Evolutionary conservation across 1,140 invertebrate genomes (phyloP).

Genomic region (Tribolium madens): DNA sequence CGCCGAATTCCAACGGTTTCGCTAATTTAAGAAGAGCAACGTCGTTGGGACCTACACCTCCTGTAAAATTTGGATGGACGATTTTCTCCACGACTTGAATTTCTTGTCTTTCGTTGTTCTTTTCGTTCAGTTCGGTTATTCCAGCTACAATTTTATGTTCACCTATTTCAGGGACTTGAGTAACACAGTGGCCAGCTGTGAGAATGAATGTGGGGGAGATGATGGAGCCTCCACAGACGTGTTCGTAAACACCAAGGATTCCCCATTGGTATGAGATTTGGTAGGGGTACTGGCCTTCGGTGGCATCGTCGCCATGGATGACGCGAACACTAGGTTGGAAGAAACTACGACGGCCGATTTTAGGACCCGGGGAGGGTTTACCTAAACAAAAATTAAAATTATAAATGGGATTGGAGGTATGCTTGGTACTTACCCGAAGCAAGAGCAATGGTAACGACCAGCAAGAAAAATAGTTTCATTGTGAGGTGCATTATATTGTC

Average conservation of each 20-base stretch:
- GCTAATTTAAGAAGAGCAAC: constrained; percentile 74
- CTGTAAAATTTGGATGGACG: constrained; percentile 68
- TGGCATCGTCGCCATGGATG: constrained; percentile 50
- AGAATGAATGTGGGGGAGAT: constrained; percentile 70
- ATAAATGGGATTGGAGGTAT: too few relatives aligned
- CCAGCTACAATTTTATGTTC: constrained; percentile 62
- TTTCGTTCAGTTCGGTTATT: constrained; percentile 60
- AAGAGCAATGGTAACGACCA: too few relatives aligned
- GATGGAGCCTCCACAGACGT: constrained; percentile 75
- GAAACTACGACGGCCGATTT: neutral
- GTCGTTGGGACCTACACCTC: constrained; percentile 72
- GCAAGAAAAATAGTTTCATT: too few relatives aligned
- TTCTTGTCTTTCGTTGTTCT: constrained; percentile 64
- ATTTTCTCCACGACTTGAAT: constrained; percentile 63
- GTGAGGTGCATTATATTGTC: too few relatives aligned
- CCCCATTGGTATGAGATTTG: constrained; percentile 51
- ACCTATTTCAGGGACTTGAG: constrained; percentile 57
- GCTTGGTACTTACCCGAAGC: too few relatives aligned
- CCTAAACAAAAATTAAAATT: neutral
- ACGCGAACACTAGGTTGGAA: constrained; percentile 22
- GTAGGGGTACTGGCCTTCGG: constrained; percentile 54
- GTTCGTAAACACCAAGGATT: constrained; percentile 54
- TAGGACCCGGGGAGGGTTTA: neutral
- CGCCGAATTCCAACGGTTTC: constrained; percentile 68
- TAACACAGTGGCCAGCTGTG: constrained; percentile 75